phyloP scores from a whole-genome alignment of 92 coral and sea anemone species.

The Zoanthus sociatus region DNA sequence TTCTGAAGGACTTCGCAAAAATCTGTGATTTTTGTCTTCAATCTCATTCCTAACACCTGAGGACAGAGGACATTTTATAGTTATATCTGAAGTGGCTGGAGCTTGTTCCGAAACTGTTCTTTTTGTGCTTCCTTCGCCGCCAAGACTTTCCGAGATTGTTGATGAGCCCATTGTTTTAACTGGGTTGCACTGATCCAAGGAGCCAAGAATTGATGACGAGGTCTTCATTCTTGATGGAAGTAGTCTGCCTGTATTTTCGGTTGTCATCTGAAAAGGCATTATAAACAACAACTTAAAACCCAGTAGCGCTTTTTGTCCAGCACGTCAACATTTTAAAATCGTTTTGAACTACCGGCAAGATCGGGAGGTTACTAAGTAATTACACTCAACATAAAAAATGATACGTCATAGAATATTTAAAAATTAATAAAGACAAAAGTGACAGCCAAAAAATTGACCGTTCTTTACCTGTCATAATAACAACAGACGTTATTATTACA shows the following conservation, averaged over 20 bases:
- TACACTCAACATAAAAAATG: constrained; percentile 6
- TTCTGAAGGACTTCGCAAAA: constrained; percentile 31
- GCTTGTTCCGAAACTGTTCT: not conserved
- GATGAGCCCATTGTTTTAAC: not conserved
- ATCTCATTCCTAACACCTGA: not conserved
- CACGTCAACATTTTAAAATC: not conserved
- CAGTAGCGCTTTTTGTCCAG: not conserved
- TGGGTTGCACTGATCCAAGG: constrained; percentile 31
- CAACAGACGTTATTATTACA: not conserved
- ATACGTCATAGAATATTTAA: constrained; percentile 29
- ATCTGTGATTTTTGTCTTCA: not conserved
- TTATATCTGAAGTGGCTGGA: constrained; percentile 1
- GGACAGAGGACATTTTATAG: constrained; percentile 11
- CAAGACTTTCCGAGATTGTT: constrained; percentile 3
- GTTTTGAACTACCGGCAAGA: not conserved
- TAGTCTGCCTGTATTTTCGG: constrained; percentile 35
- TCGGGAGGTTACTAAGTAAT: constrained; percentile 36
- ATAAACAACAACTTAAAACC: not conserved
- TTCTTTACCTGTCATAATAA: constrained; percentile 16
- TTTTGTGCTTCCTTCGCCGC: constrained; percentile 6
- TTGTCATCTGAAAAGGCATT: constrained; percentile 48
- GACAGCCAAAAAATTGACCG: constrained; percentile 35
- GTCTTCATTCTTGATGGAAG: constrained; percentile 42
- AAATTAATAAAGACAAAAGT: constrained; percentile 5
- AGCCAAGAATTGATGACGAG: constrained; percentile 22